Conservation (phyloP, 2,113 vertebrate species). For the Catharus fuscescens region DNA sequence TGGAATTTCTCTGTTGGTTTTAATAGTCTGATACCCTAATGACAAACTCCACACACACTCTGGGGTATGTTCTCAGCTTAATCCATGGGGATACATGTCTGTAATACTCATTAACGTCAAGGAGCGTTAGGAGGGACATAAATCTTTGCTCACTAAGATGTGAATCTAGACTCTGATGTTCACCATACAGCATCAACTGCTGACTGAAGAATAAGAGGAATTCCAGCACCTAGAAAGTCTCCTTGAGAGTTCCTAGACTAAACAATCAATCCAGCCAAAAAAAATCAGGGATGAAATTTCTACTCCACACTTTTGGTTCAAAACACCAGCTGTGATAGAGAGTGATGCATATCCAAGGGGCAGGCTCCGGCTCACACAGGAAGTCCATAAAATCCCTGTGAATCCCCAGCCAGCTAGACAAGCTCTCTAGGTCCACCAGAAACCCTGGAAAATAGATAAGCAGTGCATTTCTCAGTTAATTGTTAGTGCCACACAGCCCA, state of each 20-base stretch:
- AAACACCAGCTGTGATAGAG: conserved; percentile 45
- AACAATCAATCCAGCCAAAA: conserved; percentile 68
- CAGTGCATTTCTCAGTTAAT: neutral
- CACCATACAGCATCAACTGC: conserved; percentile 55
- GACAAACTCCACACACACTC: conserved; percentile 48
- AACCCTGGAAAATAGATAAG: conserved; percentile 19
- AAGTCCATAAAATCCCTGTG: neutral
- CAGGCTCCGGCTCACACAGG: neutral
- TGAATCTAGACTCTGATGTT: conserved; percentile 51
- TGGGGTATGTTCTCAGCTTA: conserved; percentile 56
- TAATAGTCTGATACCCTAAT: conserved; percentile 39
- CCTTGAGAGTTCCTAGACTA: conserved; percentile 65
- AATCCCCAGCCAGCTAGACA: neutral
- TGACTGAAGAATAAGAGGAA: conserved; percentile 66
- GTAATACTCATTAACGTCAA: conserved; percentile 61
- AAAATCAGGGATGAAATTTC: conserved; percentile 67
- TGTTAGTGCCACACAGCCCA: neutral
- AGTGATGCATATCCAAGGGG: neutral
- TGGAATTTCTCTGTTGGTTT: conserved; percentile 57
- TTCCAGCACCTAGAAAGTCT: conserved; percentile 67
- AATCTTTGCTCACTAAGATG: conserved; percentile 56
- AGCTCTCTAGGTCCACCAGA: conserved; percentile 1
- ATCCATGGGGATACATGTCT: conserved; percentile 47
- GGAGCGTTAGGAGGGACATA: conserved; percentile 18
- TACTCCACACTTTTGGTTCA: conserved; percentile 31